Evolutionary conservation across 1,140 invertebrate genomes (phyloP).

Genomic region (Drosophila burlai): DNA sequence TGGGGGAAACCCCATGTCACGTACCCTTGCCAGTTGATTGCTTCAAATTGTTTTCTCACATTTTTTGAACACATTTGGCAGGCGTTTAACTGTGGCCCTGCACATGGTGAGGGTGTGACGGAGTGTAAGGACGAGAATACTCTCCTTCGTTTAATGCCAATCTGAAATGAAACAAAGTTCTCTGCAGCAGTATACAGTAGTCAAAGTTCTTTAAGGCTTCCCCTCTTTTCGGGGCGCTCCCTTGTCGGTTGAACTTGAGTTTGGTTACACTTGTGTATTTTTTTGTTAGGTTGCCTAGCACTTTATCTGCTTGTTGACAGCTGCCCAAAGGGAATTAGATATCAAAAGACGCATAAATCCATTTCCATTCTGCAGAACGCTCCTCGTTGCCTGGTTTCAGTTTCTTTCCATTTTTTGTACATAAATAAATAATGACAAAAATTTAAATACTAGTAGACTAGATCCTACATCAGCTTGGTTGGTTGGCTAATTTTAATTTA

Average conservation of each 20-base stretch:
- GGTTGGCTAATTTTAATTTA: background rate
- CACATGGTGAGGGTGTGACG: constrained; percentile 1
- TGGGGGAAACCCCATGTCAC: constrained; percentile 59
- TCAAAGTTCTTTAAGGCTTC: constrained; percentile 29
- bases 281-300: constrained; percentile 63
- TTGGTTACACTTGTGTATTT: constrained; percentile 17
- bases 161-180: constrained; percentile 59
- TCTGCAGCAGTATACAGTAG: constrained; percentile 11
- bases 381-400: constrained; percentile 19
- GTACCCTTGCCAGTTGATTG: constrained; percentile 74
- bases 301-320: constrained; percentile 79
- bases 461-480: background rate
- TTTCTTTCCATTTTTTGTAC: constrained; percentile 18
- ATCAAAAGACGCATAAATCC: constrained; percentile 82
- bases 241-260: constrained; percentile 14
- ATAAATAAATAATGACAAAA: constrained; percentile 71
- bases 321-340: constrained; percentile 80
- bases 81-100: constrained; percentile 54
- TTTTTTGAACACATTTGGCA: constrained; percentile 74
- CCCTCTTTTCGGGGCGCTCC: background rate
- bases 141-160: constrained; percentile 55
- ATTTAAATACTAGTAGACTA: constrained; percentile 43
- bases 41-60: constrained; percentile 78
- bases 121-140: constrained; percentile 7
- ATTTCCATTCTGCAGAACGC: constrained; percentile 56